Base-by-base conservation (phyloP, 2,113 vertebrate species). In the Chaenocephalus aceratus region DNA sequence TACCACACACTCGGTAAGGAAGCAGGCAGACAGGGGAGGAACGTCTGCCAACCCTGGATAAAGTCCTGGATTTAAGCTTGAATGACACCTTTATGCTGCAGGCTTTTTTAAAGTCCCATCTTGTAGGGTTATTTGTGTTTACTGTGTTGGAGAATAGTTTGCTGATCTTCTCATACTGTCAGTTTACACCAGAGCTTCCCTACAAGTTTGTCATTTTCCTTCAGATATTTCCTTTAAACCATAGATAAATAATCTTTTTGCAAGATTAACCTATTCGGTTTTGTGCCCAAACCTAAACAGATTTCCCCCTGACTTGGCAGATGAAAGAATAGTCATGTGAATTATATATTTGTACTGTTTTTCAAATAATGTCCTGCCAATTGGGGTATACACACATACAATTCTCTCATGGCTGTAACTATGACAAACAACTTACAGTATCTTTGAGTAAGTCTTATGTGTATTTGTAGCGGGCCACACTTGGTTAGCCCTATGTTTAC, bases 1-100 rank as follows among this genome's bases (percentile, higher is more conserved):
- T 63, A 92, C 93, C 88, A 80, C 90, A 89, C 72, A 71, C 88
- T 61, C 7, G 65, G 76, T 75, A 49, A 62, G 68, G 71, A 75
- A 72, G 59, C 44, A 52, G 74, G 48, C 83, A 73, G 41, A 68
- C 75, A 48, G 63, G 69, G 62, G 67, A 9, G 6, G 64, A 77
- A 46, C 44, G 14, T 84, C 84, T 83, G 81, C 85, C 83, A 77
- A 80, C 66, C 15, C 63, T 79, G 75, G 75, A 86, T 88, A 67
- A 61, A 79, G 30, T 79, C 70, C 77, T 10, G 8, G 60, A 75
- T 72, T 56, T 82, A 52, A n/a, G 16, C 72, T 79, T 80, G 51
- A 89, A 83, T 84, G 67, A 80, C 84, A 86, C 68, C 65, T 81
- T 80, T 80, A 75, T 84, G 36, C 69, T 67, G 0, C 12, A 64